Evolutionary conservation across 1,140 invertebrate genomes (phyloP).

Genomic region (Tigriopus japonicus): DNA sequence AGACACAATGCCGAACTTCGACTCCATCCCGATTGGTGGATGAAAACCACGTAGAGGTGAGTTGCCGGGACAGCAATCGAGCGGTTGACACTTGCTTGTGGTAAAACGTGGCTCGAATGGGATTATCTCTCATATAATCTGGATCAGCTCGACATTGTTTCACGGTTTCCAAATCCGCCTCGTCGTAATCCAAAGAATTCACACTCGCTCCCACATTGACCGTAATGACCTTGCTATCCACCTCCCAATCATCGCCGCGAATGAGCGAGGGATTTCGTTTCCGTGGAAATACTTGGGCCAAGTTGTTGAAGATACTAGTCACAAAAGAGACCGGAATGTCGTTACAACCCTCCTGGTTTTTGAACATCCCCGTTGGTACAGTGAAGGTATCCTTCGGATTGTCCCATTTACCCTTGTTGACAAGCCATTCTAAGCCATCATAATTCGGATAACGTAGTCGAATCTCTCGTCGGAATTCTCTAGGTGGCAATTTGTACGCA

Average conservation of each 20-base stretch:
- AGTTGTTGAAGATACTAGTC: slow-evolving; percentile 2
- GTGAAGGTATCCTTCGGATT: slow-evolving; percentile 6
- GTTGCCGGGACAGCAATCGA: neutral
- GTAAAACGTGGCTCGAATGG: slow-evolving; percentile 3
- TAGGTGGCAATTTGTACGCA: slow-evolving; percentile 1
- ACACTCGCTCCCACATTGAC: neutral
- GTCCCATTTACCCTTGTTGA: slow-evolving; percentile 3
- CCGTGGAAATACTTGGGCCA: neutral
- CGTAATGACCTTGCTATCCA: slow-evolving; percentile 11
- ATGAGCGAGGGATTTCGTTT: slow-evolving; percentile 6
- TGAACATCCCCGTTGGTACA: slow-evolving; percentile 14
- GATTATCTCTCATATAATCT: slow-evolving; percentile 10
- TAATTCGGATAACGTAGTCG: slow-evolving; percentile 9
- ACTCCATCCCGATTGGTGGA: neutral
- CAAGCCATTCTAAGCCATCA: slow-evolving; percentile 1
- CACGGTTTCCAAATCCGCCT: neutral
- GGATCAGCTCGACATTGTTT: neutral
- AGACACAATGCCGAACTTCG: slow-evolving; percentile 9
- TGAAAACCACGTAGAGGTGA: neutral
- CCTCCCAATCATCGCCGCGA: neutral
- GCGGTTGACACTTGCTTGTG: neutral
- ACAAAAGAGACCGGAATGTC: slow-evolving; percentile 2
- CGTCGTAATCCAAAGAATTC: neutral
- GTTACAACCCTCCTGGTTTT: neutral
- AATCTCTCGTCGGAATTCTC: neutral